Conservation (phyloP, 2,797 vertebrate species). For the Coranthus polyacanthus region DNA sequence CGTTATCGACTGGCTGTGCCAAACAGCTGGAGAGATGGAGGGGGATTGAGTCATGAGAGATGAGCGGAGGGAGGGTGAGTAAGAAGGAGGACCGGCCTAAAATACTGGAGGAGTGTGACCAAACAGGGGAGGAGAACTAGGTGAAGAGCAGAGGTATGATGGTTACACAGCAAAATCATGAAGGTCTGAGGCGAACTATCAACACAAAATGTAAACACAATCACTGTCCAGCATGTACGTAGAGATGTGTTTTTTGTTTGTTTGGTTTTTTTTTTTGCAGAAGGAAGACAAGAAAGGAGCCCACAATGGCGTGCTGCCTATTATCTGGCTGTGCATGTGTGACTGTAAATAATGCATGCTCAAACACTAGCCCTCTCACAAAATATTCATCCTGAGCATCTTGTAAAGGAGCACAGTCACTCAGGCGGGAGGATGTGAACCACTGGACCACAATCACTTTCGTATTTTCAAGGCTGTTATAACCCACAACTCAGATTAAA, state of each 20-base stretch:
- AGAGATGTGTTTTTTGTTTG: too few species aligned
- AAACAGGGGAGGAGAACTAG: background rate
- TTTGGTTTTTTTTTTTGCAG: too few species aligned
- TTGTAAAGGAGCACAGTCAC: conserved; percentile 32
- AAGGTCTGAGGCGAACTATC: background rate
- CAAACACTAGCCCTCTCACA: conserved; percentile 28
- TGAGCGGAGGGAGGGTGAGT: conserved; percentile 15
- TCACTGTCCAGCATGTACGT: background rate
- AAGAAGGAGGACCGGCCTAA: conserved; percentile 24
- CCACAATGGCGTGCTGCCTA: background rate
- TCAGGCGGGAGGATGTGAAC: conserved; percentile 23
- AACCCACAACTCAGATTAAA: background rate
- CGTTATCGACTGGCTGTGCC: conserved; percentile 47
- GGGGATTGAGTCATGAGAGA: conserved; percentile 44
- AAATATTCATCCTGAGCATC: conserved; percentile 42
- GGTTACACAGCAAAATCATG: background rate
- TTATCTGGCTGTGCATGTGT: conserved; percentile 13
- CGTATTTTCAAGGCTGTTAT: background rate
- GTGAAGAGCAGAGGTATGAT: background rate
- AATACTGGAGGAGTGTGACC: conserved; percentile 7
- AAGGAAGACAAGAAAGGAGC: background rate
- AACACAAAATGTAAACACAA: background rate
- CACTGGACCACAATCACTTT: conserved; percentile 15
- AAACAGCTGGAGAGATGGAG: conserved; percentile 76
- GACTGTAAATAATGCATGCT: conserved; percentile 61